These are phyloP conservation scores for Acanthosoma haemorrhoidale DNA, from an alignment of 2,888 invertebrate species.

Conservation along the genomic window DNA sequence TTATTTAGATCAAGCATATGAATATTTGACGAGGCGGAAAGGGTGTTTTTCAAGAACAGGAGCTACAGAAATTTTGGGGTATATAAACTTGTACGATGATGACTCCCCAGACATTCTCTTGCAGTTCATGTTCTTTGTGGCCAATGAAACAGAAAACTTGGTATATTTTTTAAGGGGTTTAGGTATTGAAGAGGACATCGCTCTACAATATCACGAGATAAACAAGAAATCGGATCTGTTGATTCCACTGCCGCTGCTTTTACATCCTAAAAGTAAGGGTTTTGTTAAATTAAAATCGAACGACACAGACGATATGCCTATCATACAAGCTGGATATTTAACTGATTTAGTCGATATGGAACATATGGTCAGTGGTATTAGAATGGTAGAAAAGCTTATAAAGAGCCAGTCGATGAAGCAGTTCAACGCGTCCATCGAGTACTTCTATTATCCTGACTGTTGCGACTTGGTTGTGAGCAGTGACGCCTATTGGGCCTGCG, in stretches of 20 bases:
- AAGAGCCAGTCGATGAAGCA: conserved; percentile 39
- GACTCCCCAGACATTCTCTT: conserved; percentile 36
- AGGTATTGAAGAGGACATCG: conserved; percentile 33
- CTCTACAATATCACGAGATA: conserved; percentile 26
- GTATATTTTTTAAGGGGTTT: conserved; percentile 27
- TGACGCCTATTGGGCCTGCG: conserved; percentile 43
- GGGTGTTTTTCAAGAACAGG: conserved; percentile 35
- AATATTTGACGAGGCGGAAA: conserved; percentile 35
- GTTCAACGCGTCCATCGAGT: conserved; percentile 38
- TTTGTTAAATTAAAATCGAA: conserved; percentile 25
- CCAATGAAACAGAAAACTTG: conserved; percentile 31
- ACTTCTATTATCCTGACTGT: conserved; percentile 39
- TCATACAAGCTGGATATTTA: conserved; percentile 33
- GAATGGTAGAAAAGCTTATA: conserved; percentile 41
- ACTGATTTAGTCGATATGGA: conserved; percentile 34
- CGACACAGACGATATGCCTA: conserved; percentile 28
- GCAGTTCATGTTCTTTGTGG: conserved; percentile 30
- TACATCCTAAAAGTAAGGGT: conserved; percentile 37
- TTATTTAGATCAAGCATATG: conserved; percentile 33
- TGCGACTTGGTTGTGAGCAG: conserved; percentile 36
- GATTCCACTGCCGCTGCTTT: conserved; percentile 34
- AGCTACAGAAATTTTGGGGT: conserved; percentile 30
- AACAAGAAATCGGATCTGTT: conserved; percentile 31
- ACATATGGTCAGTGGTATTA: conserved; percentile 42
- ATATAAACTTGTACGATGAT: conserved; percentile 33